Percentiles rank a stretch among this genome's conserved stretches.
Conservation (phyloP, 2,113 vertebrate species). For the Telmatochromis brachygnathus region DNA sequence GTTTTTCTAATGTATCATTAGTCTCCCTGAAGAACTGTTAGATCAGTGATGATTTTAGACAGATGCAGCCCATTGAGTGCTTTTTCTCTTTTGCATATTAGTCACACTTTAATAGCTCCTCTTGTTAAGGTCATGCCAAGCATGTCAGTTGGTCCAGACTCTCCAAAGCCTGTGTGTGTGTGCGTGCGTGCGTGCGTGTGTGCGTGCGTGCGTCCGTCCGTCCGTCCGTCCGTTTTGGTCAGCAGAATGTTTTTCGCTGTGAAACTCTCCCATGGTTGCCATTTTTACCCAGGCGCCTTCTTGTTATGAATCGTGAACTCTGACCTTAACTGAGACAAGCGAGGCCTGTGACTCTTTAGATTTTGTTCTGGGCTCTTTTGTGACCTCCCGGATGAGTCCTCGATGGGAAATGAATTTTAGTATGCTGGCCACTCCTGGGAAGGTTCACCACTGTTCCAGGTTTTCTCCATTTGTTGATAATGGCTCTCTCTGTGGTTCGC, state of each 20-base stretch:
- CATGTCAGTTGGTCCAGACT: neutral
- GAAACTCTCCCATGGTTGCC: neutral
- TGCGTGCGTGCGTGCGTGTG: too few relatives aligned
- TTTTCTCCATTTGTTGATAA: neutral
- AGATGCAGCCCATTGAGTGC: neutral
- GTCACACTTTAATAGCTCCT: neutral
- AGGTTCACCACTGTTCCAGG: neutral
- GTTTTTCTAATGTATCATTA: neutral
- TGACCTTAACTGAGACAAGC: neutral
- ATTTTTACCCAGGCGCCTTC: neutral
- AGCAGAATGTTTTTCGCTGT: neutral
- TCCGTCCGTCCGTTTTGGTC: neutral
- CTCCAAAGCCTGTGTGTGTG: rapidly evolving
- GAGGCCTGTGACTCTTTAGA: neutral
- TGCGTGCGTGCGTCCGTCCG: too few relatives aligned
- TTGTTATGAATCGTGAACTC: neutral
- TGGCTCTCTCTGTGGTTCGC: neutral
- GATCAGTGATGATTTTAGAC: neutral
- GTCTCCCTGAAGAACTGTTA: neutral
- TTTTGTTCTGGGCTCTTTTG: neutral
- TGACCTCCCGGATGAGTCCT: neutral
- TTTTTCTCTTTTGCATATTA: neutral
- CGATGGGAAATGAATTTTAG: neutral
- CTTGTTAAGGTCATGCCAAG: neutral
- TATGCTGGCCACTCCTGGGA: neutral